Evolutionary conservation across 2,888 invertebrate species (phyloP).

Genomic region (Synergus umbraculus): DNA sequence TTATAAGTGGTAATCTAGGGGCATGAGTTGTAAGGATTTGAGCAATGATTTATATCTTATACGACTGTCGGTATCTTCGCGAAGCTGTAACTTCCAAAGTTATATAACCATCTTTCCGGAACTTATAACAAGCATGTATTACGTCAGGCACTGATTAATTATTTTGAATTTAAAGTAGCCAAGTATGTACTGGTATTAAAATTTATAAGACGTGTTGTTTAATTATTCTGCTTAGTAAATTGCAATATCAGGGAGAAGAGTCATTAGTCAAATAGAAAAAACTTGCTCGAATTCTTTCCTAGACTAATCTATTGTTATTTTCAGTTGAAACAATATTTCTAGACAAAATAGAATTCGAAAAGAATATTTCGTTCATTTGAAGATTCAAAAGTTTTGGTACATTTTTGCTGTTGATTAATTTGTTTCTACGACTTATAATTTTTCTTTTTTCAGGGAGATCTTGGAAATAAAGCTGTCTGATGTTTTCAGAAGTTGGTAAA

Average conservation of each 20-base stretch:
- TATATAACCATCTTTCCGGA: conserved; percentile 29
- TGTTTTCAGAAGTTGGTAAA: too few relatives aligned
- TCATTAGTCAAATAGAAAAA: too few relatives aligned
- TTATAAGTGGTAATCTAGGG: conserved; percentile 12
- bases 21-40: conserved; percentile 21
- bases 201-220: conserved; percentile 9
- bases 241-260: not conserved
- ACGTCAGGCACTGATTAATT: conserved; percentile 27
- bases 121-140: conserved; percentile 32
- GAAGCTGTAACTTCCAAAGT: conserved; percentile 25
- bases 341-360: too few relatives aligned
- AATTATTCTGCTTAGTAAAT: conserved; percentile 8
- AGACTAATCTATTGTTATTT: not conserved
- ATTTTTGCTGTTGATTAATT: too few relatives aligned
- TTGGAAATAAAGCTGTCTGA: not conserved
- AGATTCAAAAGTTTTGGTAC: too few relatives aligned
- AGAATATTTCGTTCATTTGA: too few relatives aligned
- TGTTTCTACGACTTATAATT: not conserved
- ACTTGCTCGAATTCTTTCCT: too few relatives aligned
- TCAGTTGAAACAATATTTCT: too few relatives aligned
- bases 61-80: conserved; percentile 26
- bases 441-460: not conserved
- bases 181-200: conserved; percentile 7
- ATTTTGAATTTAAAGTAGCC: conserved; percentile 27
- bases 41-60: conserved; percentile 17